phyloP scores from a whole-genome alignment of 2,888 invertebrate genomes.

The Callimorpha dominula region DNA sequence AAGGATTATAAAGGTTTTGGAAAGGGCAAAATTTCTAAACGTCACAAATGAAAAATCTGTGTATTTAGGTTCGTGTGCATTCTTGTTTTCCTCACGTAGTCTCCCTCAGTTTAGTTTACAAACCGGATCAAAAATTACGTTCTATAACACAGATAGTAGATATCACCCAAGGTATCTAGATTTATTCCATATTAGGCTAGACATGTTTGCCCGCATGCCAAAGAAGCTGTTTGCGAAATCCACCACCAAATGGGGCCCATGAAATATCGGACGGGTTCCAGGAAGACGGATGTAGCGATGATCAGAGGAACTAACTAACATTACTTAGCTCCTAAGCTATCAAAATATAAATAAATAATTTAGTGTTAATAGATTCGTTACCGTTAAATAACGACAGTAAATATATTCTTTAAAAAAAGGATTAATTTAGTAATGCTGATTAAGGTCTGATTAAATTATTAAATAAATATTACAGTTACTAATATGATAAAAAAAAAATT shows the following conservation, averaged over 20 bases:
- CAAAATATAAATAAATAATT: neutral
- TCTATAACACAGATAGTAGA: neutral
- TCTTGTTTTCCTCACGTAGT: too few relatives aligned
- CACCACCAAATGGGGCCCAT: slow-evolving; percentile 1
- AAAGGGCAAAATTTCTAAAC: neutral
- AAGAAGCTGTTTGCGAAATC: slow-evolving; percentile 2
- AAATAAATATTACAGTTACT: too few relatives aligned
- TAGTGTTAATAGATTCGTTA: neutral
- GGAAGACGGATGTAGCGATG: slow-evolving; percentile 1
- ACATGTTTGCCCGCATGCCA: neutral
- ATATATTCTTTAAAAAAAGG: too few relatives aligned
- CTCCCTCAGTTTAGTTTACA: neutral
- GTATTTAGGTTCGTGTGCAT: too few relatives aligned
- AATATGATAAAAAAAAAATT: too few relatives aligned
- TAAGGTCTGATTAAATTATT: too few relatives aligned
- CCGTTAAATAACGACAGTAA: neutral
- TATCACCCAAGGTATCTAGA: neutral
- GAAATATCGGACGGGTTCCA: slow-evolving; percentile 12
- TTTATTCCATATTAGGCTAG: neutral
- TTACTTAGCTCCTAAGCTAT: neutral
- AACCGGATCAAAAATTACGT: slow-evolving; percentile 1
- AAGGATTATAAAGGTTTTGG: neutral
- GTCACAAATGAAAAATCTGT: neutral
- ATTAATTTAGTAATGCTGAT: too few relatives aligned
- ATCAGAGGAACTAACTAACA: neutral